These are phyloP conservation scores for Geopemphigus sp. DNA, from an alignment of 1,140 invertebrate species.

Conservation along the genomic window DNA sequence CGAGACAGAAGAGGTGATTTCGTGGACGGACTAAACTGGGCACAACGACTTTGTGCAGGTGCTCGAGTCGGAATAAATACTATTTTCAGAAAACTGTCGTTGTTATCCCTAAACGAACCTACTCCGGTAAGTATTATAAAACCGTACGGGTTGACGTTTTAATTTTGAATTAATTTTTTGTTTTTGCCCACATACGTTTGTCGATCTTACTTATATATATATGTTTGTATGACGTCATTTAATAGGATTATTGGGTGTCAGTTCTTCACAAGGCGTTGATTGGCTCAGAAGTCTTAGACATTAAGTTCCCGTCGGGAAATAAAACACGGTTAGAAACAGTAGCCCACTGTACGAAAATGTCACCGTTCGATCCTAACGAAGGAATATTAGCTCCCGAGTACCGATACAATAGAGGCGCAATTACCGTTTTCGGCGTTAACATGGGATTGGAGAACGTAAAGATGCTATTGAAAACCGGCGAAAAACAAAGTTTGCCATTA, in stretches of 20 bases:
- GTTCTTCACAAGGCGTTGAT: constrained; percentile 59
- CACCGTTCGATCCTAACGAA: constrained; percentile 29
- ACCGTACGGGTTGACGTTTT: not conserved
- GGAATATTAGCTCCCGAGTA: constrained; percentile 39
- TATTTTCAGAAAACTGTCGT: constrained; percentile 57
- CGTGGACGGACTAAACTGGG: constrained; percentile 57
- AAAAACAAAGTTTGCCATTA: constrained; percentile 21
- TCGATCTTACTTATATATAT: too few relatives aligned
- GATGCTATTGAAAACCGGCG: constrained; percentile 39
- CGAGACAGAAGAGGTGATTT: constrained; percentile 56
- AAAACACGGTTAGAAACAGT: constrained; percentile 56
- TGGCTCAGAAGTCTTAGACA: constrained; percentile 57
- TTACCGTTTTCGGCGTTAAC: constrained; percentile 52
- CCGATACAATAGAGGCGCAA: constrained; percentile 51
- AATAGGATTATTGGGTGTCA: constrained; percentile 60
- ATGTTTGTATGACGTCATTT: too few relatives aligned
- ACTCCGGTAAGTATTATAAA: constrained; percentile 56
- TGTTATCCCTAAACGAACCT: constrained; percentile 54
- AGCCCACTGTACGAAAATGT: constrained; percentile 56
- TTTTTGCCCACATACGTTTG: too few relatives aligned
- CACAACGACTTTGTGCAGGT: constrained; percentile 56
- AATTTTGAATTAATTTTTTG: too few relatives aligned
- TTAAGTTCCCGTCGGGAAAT: constrained; percentile 54
- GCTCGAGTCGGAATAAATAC: constrained; percentile 58
- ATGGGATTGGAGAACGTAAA: constrained; percentile 41